Evolutionary conservation across 1,140 invertebrate species (phyloP), one percentile per base, ranked within the genome.

Genomic region (Hestina assimilis): DNA sequence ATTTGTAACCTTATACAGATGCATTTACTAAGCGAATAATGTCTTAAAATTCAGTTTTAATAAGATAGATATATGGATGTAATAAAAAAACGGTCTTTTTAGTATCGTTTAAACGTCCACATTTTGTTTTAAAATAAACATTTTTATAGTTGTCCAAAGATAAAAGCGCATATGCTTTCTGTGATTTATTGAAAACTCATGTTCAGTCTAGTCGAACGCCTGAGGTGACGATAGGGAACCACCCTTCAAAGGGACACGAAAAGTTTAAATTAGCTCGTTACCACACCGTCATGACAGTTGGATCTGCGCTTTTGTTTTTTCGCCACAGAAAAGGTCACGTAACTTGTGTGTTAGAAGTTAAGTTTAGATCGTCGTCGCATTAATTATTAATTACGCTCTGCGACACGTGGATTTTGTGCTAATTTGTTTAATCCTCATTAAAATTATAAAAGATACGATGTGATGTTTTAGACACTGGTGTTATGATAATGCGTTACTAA

Each of bases 261-360:
- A 86, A 87, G 78, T 87, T 87, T 87, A 87, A 87, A 87, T 86
- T 83, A 86, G 81, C 83, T 86, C 73, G 83, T 86, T 86, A 84
- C 80, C 56, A 82, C 78, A 79, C 72, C 72, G 68, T 69, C 69
- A 67, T 68, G 69, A 63, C 72, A 75, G 79, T 83, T 79, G 68
- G 76, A 77, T 79, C 71, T 70, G 70, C 73, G 69, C 74, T 78
- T n/a, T 79, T 79, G 75, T 86, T 83, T 86, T 86, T 83, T 83
- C 69, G 61, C 61, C 65, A 71, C 65, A 69, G 82, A 80, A 83
- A 87, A 82, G 75, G 83, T 81, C 79, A 75, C 62, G 58, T 50
- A 82, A 79, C 77, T 82, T 82, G 73, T 69, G 66, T 79, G 74
- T 77, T 70, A 79, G 65, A 79, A 79, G 65, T 83, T 79, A 63